Base-by-base conservation (phyloP, 2,113 vertebrate species). In the Catharus bicknelli region DNA sequence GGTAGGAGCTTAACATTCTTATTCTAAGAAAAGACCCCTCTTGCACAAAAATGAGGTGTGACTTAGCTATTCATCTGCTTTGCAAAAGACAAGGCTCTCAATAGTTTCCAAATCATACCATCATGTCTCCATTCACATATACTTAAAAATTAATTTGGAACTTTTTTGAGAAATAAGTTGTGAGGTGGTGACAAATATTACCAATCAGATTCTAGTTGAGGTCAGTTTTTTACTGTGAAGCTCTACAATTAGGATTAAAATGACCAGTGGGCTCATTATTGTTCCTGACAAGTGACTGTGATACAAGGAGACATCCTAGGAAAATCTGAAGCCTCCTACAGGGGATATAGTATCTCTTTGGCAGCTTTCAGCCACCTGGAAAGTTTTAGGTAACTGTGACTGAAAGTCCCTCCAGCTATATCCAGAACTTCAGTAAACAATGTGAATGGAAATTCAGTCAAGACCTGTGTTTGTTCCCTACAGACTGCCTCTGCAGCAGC, bases 401-500 rank as follows among this genome's bases (percentile, higher is more conserved):
- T 86, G 74, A 51, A 94, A 80, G n/a, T 63, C n/a, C 72, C 59
- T 20, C 54, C 79, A 91, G 59, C 55, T 91, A 76, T n/a, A 93
- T 42, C 58, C 63, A 88, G 32, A 87, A 83, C 43, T 63, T 83
- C 75, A 74, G 79, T 77, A 88, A 93, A 90, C 47, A 90, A 36
- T 9, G 43, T 30, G 70, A 95, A 77, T 59, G 63, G 59, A 90
- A 95, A 90, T 51, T 83, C 85, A n/a, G 75, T 55, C 0, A 21
- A 91, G 50, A 64, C 26, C 40, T 0, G 0, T 73, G 32, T 78
- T 89, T 81, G 38, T 16, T 93, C 82, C 93, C 92, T 59, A 42
- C 34, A 80, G 93, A 91, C 74, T 58, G 66, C 47, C 26, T 73
- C 82, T 13, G 7, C 75, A 93, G 85, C 64, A 88, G 79, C 75